Base-by-base conservation (phyloP, 2,888 invertebrate genomes). In the Silvanus unidentatus region DNA sequence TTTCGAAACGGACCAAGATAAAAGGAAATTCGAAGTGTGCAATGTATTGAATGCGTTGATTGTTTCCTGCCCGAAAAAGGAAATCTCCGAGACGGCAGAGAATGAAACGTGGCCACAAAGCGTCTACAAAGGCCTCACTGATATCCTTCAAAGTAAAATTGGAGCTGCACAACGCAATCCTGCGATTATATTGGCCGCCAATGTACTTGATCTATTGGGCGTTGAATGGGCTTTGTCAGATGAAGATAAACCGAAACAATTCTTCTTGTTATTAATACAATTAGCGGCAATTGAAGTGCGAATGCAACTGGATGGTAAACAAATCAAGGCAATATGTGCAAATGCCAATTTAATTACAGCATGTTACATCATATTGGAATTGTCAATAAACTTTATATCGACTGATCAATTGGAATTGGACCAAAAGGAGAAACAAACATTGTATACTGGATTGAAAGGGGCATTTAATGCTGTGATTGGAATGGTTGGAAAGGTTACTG, bases 271-370 rank as follows among this genome's bases (percentile, higher is more conserved):
- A 9, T 70, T 89, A 15, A 80, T 93, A 44, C 93, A 95, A 67
- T 74, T 96, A 44, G 85, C 88, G 58, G 90, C 92, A 40, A 89
- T 95, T 64, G 95, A 96, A 77, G 86, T 95, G 1, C 81, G 94
- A 62, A 94, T 96, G 93, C 89, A 91, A 57, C 75, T 95, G 51
- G 95, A 95, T 64, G 89, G 91, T 53, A 85, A 86, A 60, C 84
- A 84, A 63, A 77, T 92, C 55, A 87, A 89, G 66, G 80, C 88
- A 61, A 84, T 88, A 1, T 80, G 83, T 67, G 76, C 79, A 35
- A 85, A 88, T 68, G 82, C 83, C 39, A 86, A 88, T 50, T 73
- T 92, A 37, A 77, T 91, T n/a, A 85, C 86, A 6, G 79, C 88
- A 39, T 92, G 91, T 63, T 93, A 90, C 59, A 78, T 83, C 42